Percentiles rank a stretch among this genome's conserved stretches.
phyloP scores from a whole-genome alignment of 2,113 vertebrate species.

The Carassius gibelio region DNA sequence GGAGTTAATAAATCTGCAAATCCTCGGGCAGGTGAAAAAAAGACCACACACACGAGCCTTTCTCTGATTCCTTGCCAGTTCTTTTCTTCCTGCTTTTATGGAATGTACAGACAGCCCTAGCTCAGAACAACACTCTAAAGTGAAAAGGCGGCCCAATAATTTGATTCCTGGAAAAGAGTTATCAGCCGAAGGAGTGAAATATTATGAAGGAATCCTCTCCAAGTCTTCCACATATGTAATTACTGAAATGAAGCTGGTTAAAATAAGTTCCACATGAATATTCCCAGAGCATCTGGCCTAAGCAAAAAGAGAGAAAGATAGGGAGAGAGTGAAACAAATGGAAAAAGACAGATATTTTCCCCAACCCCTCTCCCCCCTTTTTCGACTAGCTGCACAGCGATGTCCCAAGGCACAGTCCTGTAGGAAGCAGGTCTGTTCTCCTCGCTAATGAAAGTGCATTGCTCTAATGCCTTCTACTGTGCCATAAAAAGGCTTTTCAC shows the following conservation, averaged over 20 bases:
- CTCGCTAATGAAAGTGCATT: conserved; percentile 26
- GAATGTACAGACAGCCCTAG: neutral
- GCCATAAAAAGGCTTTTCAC: conserved; percentile 1
- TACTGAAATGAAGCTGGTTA: conserved; percentile 57
- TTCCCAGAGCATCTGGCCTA: conserved; percentile 33
- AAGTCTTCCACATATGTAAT: conserved; percentile 57
- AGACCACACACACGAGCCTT: neutral
- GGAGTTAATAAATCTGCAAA: neutral
- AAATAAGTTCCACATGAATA: conserved; percentile 57
- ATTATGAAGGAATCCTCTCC: conserved; percentile 41
- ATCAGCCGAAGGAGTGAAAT: conserved; percentile 21
- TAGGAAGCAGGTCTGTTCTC: neutral
- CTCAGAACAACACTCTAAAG: conserved; percentile 50
- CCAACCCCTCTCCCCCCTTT: neutral
- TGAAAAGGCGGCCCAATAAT: conserved; percentile 43
- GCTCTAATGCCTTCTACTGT: conserved; percentile 9
- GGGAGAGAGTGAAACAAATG: conserved; percentile 37
- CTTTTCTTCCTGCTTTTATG: neutral
- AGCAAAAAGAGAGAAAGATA: conserved; percentile 15
- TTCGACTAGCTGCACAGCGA: neutral
- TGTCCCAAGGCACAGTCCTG: conserved; percentile 12
- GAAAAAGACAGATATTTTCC: conserved; percentile 28
- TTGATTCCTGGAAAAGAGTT: conserved; percentile 53
- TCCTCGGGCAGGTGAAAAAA: neutral
- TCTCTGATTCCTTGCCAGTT: neutral